phyloP scores from a whole-genome alignment of 2,797 vertebrate species.

The Pseudochirops cupreus region DNA sequence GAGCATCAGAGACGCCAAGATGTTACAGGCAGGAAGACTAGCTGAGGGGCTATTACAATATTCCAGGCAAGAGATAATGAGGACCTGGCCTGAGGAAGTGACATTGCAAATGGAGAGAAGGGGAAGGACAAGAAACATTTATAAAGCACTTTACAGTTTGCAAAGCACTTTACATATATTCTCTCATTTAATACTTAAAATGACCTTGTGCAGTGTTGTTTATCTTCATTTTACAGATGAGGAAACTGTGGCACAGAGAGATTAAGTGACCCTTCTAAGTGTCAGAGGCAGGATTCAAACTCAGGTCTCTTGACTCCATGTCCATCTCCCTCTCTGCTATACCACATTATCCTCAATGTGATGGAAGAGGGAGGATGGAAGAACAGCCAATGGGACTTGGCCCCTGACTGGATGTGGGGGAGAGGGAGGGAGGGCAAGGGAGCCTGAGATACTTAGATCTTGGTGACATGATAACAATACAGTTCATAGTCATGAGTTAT shows the following conservation, averaged over 20 bases:
- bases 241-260: background rate
- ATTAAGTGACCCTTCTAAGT: background rate
- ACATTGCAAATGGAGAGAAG: background rate
- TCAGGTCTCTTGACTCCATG: background rate
- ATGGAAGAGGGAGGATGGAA: background rate
- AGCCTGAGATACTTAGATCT: background rate
- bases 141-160: background rate
- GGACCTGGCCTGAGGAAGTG: no score
- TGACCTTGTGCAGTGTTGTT: background rate
- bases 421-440: no score
- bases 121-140: background rate
- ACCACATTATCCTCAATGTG: background rate
- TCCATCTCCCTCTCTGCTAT: background rate
- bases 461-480: background rate
- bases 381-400: background rate
- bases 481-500: background rate
- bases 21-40: background rate
- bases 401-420: background rate
- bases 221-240: background rate
- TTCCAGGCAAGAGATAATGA: background rate
- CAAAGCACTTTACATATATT: background rate
- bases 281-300: background rate
- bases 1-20: background rate
- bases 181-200: background rate
- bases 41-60: background rate